phyloP scores from a whole-genome alignment of 2,113 vertebrate genomes.

The Hydropotes inermis region DNA sequence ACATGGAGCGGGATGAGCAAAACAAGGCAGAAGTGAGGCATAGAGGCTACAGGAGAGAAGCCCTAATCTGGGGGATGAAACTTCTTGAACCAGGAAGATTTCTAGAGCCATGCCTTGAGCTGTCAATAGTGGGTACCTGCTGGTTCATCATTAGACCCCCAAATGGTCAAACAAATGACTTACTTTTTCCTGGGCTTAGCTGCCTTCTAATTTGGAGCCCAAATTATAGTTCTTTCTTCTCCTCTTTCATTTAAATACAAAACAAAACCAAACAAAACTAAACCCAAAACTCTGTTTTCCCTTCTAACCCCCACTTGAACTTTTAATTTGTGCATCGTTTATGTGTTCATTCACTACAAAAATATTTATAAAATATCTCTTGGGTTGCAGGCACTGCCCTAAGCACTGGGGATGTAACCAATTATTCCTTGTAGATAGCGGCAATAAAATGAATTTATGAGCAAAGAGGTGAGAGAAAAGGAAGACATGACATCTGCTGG shows the following conservation, averaged over 20 bases:
- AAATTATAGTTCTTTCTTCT: conserved; percentile 61
- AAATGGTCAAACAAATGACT: conserved; percentile 58
- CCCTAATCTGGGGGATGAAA: not conserved
- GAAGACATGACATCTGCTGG: not conserved
- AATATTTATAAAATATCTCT: not conserved
- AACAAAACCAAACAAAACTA: conserved; percentile 10
- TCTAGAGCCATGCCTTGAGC: not conserved
- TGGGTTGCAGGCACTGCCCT: not conserved
- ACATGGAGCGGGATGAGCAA: conserved; percentile 32
- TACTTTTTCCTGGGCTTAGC: conserved; percentile 45
- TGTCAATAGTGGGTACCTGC: conserved; percentile 34
- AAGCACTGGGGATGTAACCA: not conserved
- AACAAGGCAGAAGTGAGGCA: conserved; percentile 53
- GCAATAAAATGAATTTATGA: not conserved
- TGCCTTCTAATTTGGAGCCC: conserved; percentile 58
- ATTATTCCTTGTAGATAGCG: not conserved
- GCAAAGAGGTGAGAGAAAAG: not conserved
- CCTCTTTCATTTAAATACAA: conserved; percentile 66
- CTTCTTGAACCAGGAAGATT: not conserved
- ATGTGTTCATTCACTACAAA: not conserved
- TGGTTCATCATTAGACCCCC: not conserved
- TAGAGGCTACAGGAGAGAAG: not conserved
- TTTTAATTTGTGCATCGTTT: not conserved
- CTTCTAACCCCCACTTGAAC: not conserved
- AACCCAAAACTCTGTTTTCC: conserved; percentile 36